Evolutionary conservation across 2,113 vertebrate species (phyloP).

Genomic region (Dolichallabes microphthalmus): DNA sequence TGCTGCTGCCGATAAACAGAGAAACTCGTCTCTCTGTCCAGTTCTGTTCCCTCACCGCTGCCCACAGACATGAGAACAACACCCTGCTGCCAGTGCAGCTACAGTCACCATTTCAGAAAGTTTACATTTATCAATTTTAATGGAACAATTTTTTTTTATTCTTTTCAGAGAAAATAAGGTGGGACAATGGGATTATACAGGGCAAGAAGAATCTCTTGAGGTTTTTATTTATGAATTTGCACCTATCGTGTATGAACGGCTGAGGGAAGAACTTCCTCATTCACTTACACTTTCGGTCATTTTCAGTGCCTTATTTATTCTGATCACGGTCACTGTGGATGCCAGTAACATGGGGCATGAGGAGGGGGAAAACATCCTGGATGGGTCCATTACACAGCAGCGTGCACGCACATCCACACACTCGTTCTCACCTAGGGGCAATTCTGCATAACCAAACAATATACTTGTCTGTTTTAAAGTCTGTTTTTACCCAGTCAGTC

Average conservation of each 20-base stretch:
- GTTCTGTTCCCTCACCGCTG: slow-evolving; percentile 58
- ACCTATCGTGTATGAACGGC: background rate
- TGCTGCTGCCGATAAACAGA: slow-evolving; percentile 71
- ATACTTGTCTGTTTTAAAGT: background rate
- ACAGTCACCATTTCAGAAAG: slow-evolving; percentile 37
- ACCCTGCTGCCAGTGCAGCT: slow-evolving; percentile 52
- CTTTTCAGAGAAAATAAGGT: slow-evolving; percentile 72
- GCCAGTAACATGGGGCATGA: background rate
- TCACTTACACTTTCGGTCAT: too few species aligned
- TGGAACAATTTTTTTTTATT: slow-evolving; percentile 70
- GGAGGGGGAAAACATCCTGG: background rate
- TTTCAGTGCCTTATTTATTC: too few species aligned
- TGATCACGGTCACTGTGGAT: background rate
- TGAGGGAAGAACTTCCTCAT: background rate
- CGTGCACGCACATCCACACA: background rate
- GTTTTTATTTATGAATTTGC: background rate
- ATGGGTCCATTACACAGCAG: background rate
- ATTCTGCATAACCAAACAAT: background rate
- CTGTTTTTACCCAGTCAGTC: background rate
- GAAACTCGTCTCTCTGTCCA: slow-evolving; percentile 66
- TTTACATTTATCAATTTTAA: slow-evolving; percentile 58
- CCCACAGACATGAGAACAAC: slow-evolving; percentile 31
- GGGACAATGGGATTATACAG: slow-evolving; percentile 60
- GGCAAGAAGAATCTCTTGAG: background rate
- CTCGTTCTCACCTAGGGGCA: background rate